A percentile compares a stretch with the other conserved stretches of the same genome.
These are phyloP conservation scores for Pseudopipra pipra DNA, from an alignment of 2,113 vertebrate species.

Conservation along the genomic window DNA sequence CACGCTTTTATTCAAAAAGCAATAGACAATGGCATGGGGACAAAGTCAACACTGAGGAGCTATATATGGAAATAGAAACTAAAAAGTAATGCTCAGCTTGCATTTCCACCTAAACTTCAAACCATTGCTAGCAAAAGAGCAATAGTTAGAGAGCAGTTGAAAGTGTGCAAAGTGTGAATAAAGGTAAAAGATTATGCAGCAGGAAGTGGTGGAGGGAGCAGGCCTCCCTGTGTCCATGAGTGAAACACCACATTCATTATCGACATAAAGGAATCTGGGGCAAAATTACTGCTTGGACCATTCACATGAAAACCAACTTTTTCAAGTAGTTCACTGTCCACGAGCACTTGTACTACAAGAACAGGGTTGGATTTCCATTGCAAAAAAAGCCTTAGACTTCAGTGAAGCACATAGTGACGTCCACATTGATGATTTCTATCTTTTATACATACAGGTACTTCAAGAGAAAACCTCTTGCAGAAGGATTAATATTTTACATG, in stretches of 20 bases:
- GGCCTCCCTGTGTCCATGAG: background rate
- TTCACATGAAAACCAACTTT: background rate
- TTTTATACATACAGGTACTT: background rate
- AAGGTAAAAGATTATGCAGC: constrained; percentile 60
- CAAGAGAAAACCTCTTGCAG: constrained; percentile 24
- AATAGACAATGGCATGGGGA: background rate
- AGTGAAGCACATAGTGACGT: background rate
- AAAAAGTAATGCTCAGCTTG: background rate
- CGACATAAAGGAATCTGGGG: constrained; percentile 21
- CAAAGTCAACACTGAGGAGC: background rate
- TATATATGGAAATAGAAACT: constrained; percentile 26
- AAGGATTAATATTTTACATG: constrained; percentile 20
- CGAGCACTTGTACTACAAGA: background rate
- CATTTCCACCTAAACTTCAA: constrained; percentile 10
- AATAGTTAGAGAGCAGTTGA: constrained; percentile 57
- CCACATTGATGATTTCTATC: background rate
- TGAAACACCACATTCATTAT: background rate
- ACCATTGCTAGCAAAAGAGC: background rate
- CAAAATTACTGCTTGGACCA: background rate
- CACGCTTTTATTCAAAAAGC: background rate
- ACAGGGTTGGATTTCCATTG: constrained; percentile 29
- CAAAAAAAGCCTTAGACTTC: background rate
- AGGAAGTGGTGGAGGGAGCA: background rate
- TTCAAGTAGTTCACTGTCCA: background rate
- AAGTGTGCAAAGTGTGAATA: constrained; percentile 41